Evolutionary conservation across 2,113 vertebrate genomes (phyloP).

Genomic region (Syngnathus scovelli): DNA sequence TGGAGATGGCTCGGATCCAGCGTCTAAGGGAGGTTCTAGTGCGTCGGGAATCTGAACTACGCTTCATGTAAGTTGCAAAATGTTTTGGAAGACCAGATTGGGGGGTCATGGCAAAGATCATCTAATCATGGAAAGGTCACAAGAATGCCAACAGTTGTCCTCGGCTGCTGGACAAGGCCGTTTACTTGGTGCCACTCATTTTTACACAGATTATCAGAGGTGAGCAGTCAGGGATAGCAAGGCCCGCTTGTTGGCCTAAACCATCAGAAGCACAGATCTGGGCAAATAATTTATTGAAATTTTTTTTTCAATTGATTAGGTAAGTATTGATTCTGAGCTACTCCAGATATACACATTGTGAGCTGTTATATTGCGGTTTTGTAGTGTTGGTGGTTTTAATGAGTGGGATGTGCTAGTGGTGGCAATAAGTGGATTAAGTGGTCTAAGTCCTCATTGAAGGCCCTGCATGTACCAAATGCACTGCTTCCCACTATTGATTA

Average conservation of each 20-base stretch:
- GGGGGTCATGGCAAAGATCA: neutral
- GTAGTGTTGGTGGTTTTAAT: neutral
- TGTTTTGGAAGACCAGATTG: neutral
- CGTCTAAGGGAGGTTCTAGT: constrained; percentile 94
- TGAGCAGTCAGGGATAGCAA: neutral
- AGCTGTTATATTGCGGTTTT: neutral
- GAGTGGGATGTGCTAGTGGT: neutral
- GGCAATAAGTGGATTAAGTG: neutral
- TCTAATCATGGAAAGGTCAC: constrained; percentile 2
- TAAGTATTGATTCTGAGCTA: neutral
- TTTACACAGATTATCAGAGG: neutral
- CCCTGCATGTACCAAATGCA: neutral
- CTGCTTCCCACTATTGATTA: constrained; percentile 17
- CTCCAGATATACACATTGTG: neutral
- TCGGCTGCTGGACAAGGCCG: constrained; percentile 7
- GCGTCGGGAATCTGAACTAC: constrained; percentile 92
- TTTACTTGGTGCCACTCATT: constrained; percentile 15
- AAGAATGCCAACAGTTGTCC: neutral
- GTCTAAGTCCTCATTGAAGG: neutral
- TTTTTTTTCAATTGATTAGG: no score
- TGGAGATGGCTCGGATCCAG: constrained; percentile 95
- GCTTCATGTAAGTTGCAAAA: constrained; percentile 90
- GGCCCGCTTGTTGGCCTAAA: no score
- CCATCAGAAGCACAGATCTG: no score
- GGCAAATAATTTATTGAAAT: neutral